Evolutionary conservation across 2,888 invertebrate species (phyloP).

Genomic region (Troides helena): DNA sequence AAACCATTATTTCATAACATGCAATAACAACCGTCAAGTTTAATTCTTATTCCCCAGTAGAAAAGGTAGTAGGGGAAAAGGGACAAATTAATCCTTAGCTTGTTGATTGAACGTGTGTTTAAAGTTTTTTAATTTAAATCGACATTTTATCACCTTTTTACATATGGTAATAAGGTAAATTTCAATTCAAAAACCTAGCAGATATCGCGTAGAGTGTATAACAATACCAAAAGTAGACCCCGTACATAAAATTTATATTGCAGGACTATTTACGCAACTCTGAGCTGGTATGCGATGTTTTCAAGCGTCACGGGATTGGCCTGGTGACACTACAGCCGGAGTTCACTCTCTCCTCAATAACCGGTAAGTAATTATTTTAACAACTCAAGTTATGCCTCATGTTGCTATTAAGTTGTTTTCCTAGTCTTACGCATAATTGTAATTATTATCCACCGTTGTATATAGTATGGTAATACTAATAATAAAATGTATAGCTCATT

Average conservation of each 20-base stretch:
- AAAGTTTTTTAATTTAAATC: neutral
- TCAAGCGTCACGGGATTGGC: constrained; percentile 89
- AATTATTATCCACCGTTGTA: neutral
- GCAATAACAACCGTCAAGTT: neutral
- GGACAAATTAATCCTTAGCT: neutral
- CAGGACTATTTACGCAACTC: constrained; percentile 69
- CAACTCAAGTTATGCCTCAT: too few relatives aligned
- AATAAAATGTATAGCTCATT: too few relatives aligned
- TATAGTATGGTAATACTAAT: too few relatives aligned
- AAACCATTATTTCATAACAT: too few relatives aligned
- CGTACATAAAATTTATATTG: constrained; percentile 14
- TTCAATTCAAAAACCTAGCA: too few relatives aligned
- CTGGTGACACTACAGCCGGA: constrained; percentile 94
- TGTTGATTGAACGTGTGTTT: too few relatives aligned
- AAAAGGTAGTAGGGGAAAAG: neutral
- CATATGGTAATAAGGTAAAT: too few relatives aligned
- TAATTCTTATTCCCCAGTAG: neutral
- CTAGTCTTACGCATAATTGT: neutral
- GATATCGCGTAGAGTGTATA: neutral
- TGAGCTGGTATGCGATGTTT: constrained; percentile 85
- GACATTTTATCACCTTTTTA: neutral
- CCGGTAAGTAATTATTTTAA: constrained; percentile 45
- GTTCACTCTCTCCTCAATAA: constrained; percentile 71
- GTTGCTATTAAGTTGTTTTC: neutral
- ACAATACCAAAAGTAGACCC: neutral